Evolutionary conservation across 2,797 vertebrate genomes (phyloP).

Genomic region (Rhincodon typus): DNA sequence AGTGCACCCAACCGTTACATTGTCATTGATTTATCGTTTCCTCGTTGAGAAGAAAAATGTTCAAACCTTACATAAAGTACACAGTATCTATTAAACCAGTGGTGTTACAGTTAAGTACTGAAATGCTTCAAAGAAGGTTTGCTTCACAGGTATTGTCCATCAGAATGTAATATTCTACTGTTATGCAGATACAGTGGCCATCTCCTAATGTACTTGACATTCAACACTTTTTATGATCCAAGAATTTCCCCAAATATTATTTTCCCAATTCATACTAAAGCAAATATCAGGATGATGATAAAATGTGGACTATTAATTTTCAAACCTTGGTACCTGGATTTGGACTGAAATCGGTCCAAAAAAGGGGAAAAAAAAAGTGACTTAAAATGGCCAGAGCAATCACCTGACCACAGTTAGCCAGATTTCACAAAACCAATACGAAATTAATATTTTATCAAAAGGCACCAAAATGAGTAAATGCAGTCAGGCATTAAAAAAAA

Average conservation of each 20-base stretch:
- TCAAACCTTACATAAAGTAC: neutral
- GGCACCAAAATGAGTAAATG: too few relatives aligned
- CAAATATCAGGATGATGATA: neutral
- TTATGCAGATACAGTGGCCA: neutral
- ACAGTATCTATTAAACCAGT: neutral
- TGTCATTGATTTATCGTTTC: too few relatives aligned
- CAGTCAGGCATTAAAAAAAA: too few relatives aligned
- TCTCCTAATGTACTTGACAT: neutral
- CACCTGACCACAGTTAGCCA: too few relatives aligned
- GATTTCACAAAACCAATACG: too few relatives aligned
- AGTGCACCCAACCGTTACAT: neutral
- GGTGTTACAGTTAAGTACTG: neutral
- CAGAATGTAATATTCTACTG: neutral
- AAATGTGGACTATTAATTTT: too few relatives aligned
- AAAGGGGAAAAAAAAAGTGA: too few relatives aligned
- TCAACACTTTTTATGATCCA: neutral
- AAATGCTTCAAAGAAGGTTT: constrained; percentile 4
- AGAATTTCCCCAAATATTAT: neutral
- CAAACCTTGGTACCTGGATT: too few relatives aligned
- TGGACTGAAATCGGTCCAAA: too few relatives aligned
- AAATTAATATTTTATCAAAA: too few relatives aligned
- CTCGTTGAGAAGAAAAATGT: neutral
- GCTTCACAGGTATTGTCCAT: neutral
- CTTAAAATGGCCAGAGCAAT: too few relatives aligned
- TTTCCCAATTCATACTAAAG: neutral